Percentiles rank a stretch among this genome's conserved stretches.
Evolutionary conservation across 1,140 invertebrate species (phyloP).

Genomic region (Ditylenchus dipsaci): DNA sequence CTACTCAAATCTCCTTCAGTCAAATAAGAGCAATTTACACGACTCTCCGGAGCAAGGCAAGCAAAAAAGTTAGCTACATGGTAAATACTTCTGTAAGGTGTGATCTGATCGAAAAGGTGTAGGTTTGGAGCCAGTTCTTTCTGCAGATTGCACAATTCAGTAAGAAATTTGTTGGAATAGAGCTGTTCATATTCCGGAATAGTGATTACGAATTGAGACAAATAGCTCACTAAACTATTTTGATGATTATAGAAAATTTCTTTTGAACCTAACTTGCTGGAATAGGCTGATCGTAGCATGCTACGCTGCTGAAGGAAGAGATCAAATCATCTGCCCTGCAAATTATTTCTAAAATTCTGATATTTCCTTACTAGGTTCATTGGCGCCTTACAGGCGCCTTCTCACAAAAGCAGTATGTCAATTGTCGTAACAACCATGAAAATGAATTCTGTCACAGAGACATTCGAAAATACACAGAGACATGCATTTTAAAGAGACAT

Average conservation of each 20-base stretch:
- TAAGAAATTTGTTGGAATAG: constrained; percentile 40
- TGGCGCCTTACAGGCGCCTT: no score
- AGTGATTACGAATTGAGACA: constrained; percentile 51
- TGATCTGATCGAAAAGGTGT: constrained; percentile 42
- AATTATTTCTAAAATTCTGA: no score
- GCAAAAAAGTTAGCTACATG: constrained; percentile 49
- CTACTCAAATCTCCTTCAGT: constrained; percentile 13
- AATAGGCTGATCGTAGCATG: constrained; percentile 54
- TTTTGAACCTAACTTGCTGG: constrained; percentile 49
- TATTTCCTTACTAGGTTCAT: no score
- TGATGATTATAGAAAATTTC: neutral
- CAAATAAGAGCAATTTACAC: constrained; percentile 50
- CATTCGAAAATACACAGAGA: no score
- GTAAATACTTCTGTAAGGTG: constrained; percentile 52
- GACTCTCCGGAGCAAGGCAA: constrained; percentile 42
- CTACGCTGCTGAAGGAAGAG: constrained; percentile 39
- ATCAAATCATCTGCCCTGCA: constrained; percentile 55
- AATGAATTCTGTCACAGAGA: no score
- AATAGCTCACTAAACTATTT: constrained; percentile 53
- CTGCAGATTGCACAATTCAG: constrained; percentile 50
- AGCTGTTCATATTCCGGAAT: constrained; percentile 39
- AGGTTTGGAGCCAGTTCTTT: constrained; percentile 25
- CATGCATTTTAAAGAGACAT: no score
- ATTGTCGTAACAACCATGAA: no score
- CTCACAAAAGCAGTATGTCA: no score